phyloP scores from a whole-genome alignment of 2,797 vertebrate genomes.

The Mus minutoides region DNA sequence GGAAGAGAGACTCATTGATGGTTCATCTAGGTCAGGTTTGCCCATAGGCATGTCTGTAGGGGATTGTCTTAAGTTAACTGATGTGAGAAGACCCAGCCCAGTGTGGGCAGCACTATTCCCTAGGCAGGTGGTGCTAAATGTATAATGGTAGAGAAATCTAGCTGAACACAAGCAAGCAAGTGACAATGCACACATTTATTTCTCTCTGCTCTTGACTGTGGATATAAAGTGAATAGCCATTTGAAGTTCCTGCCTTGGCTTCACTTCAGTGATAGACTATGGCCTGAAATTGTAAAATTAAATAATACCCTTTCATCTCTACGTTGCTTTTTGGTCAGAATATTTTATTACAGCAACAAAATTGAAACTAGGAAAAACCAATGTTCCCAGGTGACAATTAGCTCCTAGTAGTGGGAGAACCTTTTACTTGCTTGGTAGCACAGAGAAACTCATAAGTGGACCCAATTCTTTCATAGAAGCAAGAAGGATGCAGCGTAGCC shows the following conservation, averaged over 20 bases:
- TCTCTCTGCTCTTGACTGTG: neutral
- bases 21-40: neutral
- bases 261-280: neutral
- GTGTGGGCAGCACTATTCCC: neutral
- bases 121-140: neutral
- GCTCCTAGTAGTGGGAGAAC: neutral
- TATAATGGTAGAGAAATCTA: neutral
- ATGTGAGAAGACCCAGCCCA: neutral
- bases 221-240: neutral
- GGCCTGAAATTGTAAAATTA: neutral
- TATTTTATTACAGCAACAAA: neutral
- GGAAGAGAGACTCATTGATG: neutral
- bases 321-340: neutral
- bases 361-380: neutral
- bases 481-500: neutral
- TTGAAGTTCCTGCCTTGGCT: neutral
- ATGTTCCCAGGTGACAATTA: neutral
- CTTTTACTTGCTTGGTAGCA: neutral
- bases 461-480: neutral
- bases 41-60: neutral
- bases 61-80: neutral
- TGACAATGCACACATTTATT: neutral
- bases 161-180: neutral
- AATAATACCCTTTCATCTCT: neutral
- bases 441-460: neutral